Base-by-base conservation (phyloP, 2,797 vertebrate genomes). In the Sebastes kiyomatsui region DNA sequence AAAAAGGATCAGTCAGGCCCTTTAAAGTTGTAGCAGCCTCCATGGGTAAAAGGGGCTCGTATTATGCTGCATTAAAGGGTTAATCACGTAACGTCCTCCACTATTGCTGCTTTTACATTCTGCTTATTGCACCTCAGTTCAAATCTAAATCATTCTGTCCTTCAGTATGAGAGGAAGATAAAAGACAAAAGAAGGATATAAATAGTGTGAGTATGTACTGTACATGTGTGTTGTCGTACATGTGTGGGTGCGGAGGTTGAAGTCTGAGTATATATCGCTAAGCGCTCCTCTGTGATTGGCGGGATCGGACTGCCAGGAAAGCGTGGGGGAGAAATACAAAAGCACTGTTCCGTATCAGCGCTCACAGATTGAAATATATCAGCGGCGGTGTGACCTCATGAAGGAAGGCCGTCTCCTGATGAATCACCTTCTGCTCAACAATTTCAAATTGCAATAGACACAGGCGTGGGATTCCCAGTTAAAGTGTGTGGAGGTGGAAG, bases 281-380 rank as follows among this genome's bases (percentile, higher is more conserved):
- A 56, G 18, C 12, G 72, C 60, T 58, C 10, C 67, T 61, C 33
- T 28, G 18, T 52, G 32, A 62, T 11, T 38, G 80, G 54, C 23
- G 13, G 59, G 28, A 42, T 12, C 1, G 20, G 28, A 32, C 52
- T 5, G 38, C 58, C 65, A 70, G 77, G 72, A 75, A 67, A 67
- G 81, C 60, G 72, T 67, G 68, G 84, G 81, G 75, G 35, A 52
- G 70, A 64, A 32, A 70, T 80, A 88, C 80, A 87, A 75, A 75
- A 54, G 54, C 60, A 52, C 64, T 0, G 58, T 23, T 67, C 25
- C 72, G 12, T 20, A 68, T 55, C 72, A 14, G 67, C 4, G 30
- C 75, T 59, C 62, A 2, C 25, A 81, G 70, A 71, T 67, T 67
- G 73, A 82, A 80, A 82, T 0, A 38, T 56, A 77, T 71, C 78